Evolutionary conservation across 2,888 invertebrate genomes (phyloP).

Genomic region (Idaea aversata): DNA sequence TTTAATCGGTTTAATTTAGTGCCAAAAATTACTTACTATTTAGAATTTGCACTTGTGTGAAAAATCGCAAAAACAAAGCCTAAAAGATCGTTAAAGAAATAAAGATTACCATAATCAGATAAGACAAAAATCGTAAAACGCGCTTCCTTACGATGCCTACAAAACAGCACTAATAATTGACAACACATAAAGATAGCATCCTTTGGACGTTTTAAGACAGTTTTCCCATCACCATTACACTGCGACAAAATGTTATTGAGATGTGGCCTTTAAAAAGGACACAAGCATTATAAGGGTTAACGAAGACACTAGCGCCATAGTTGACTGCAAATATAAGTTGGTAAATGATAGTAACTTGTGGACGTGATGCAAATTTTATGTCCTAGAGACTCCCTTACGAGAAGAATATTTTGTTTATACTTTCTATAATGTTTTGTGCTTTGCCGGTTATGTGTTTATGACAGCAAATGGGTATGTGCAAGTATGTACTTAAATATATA

Average conservation of each 20-base stretch:
- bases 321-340: background rate
- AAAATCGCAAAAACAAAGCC: background rate
- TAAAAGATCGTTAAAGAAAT: background rate
- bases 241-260: background rate
- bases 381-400: background rate
- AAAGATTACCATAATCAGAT: background rate
- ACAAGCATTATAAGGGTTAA: background rate
- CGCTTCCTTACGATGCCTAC: background rate
- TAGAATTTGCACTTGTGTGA: too few species aligned
- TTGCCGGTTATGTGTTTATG: background rate
- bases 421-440: background rate
- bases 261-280: background rate
- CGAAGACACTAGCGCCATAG: background rate
- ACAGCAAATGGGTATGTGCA: background rate
- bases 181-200: background rate
- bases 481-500: background rate
- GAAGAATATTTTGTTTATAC: background rate
- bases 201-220: background rate
- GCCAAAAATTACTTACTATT: too few species aligned
- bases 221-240: background rate
- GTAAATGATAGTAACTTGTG: background rate
- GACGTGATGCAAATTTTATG: background rate
- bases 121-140: background rate
- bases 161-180: background rate
- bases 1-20: too few species aligned